Conservation (phyloP, 2,888 invertebrate species). For the Acronicta leporina region DNA sequence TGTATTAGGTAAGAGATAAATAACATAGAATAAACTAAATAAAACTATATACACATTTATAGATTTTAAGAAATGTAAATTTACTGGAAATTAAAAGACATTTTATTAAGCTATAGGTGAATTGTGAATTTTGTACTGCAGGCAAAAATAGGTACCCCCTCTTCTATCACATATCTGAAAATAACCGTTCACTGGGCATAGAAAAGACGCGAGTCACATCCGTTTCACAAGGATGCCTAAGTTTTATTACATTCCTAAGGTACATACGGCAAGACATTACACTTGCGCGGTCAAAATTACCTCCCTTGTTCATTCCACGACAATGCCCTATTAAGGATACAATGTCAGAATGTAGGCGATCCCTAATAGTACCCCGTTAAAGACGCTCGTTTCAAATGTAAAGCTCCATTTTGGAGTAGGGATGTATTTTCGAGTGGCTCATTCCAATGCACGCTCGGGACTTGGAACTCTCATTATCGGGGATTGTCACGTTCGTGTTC, state of each 20-base stretch:
- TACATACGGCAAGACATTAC: constrained; percentile 72
- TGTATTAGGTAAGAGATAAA: too few species aligned
- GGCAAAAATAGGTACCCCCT: background rate
- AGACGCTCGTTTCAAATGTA: constrained; percentile 60
- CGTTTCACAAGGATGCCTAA: constrained; percentile 70
- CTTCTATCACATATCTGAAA: constrained; percentile 29
- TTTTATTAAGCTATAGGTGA: too few species aligned
- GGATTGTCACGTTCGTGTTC: constrained; percentile 57
- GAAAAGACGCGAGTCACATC: constrained; percentile 64
- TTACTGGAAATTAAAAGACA: too few species aligned
- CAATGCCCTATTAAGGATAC: constrained; percentile 79
- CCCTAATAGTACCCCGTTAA: constrained; percentile 58
- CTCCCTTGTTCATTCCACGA: constrained; percentile 71
- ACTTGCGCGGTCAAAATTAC: constrained; percentile 76
- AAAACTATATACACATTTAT: too few species aligned
- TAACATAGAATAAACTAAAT: too few species aligned
- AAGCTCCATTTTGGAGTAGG: constrained; percentile 55
- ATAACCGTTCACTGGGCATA: constrained; percentile 37
- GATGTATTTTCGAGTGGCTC: constrained; percentile 62
- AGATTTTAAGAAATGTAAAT: too few species aligned
- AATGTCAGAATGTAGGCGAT: constrained; percentile 67
- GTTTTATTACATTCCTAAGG: constrained; percentile 81
- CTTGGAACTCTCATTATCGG: constrained; percentile 63
- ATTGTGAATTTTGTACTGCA: background rate
- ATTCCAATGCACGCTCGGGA: constrained; percentile 70